Conservation (phyloP, 2,113 vertebrate genomes). For the Clupea harengus region DNA sequence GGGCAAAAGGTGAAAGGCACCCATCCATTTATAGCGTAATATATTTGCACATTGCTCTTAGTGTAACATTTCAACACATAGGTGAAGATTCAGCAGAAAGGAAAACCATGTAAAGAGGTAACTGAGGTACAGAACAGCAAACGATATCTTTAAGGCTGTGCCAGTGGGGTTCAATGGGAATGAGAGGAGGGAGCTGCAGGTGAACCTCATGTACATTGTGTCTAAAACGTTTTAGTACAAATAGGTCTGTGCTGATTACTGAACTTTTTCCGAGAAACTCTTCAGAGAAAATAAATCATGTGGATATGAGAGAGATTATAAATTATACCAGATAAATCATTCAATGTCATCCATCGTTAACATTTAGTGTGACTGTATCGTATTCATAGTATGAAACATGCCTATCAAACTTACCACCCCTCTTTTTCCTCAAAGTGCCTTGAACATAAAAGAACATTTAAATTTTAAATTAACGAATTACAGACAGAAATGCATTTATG, state of each 20-base stretch:
- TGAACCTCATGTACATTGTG: neutral
- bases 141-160: neutral
- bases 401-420: constrained; percentile 72
- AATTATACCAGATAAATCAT: neutral
- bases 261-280: neutral
- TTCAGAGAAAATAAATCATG: neutral
- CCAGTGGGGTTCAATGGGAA: neutral
- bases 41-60: neutral
- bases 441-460: constrained; percentile 77
- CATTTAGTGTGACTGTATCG: neutral
- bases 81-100: neutral
- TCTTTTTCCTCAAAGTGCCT: constrained; percentile 92
- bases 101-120: neutral
- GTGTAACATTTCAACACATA: neutral
- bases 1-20: neutral
- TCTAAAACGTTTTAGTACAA: neutral
- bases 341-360: neutral
- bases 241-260: neutral
- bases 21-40: neutral
- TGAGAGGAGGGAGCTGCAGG: neutral
- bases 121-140: neutral
- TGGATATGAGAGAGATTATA: neutral
- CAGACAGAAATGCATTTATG: neutral
- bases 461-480: neutral
- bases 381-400: constrained; percentile 22